A percentile compares a stretch with the other conserved stretches of the same genome.
Evolutionary conservation across 2,113 vertebrate genomes (phyloP).

Genomic region (Condylura cristata): DNA sequence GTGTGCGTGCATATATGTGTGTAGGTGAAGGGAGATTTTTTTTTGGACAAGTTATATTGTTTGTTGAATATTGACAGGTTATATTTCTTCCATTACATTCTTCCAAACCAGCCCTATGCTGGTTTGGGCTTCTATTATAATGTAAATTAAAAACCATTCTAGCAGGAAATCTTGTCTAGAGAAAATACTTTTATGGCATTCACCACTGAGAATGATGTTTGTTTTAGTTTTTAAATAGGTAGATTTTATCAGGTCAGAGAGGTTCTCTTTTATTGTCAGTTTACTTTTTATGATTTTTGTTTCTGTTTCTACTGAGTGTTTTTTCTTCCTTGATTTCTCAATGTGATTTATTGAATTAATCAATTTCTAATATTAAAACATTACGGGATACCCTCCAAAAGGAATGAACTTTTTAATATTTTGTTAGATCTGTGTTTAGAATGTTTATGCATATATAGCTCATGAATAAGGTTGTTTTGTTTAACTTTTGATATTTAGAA

Average conservation of each 20-base stretch:
- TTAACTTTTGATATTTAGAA: neutral
- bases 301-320: neutral
- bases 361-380: neutral
- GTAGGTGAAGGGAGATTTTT: neutral
- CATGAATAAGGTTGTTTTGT: neutral
- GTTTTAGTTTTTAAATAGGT: neutral
- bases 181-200: neutral
- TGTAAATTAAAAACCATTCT: neutral
- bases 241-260: neutral
- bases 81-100: neutral
- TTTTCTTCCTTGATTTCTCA: constrained; percentile 19
- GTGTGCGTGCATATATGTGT: neutral
- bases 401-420: neutral
- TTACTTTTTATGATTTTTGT: neutral
- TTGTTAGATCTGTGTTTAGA: neutral
- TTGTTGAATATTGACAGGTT: neutral
- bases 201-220: neutral
- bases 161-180: neutral
- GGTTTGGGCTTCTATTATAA: neutral
- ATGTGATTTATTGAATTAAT: neutral
- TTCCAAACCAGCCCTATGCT: neutral
- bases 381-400: neutral
- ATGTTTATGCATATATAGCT: neutral
- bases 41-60: neutral
- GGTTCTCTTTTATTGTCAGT: neutral